These are phyloP conservation scores for Thryonomys swinderianus DNA, from an alignment of 2,113 vertebrate genomes.

Conservation along the genomic window DNA sequence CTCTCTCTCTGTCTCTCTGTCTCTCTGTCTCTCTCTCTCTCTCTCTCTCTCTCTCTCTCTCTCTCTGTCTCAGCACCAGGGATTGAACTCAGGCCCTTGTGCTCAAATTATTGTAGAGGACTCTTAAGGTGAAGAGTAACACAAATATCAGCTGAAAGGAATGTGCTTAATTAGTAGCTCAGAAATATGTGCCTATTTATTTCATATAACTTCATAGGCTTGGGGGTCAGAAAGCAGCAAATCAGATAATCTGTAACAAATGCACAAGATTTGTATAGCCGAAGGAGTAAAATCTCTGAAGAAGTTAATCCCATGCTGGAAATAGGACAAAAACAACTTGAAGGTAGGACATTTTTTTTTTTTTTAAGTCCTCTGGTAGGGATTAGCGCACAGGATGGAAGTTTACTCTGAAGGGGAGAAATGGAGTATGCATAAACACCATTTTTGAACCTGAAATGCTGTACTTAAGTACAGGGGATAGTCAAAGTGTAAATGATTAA, in stretches of 20 bases:
- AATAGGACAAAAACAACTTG: neutral
- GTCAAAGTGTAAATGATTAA: neutral
- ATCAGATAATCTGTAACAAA: neutral
- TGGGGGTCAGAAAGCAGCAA: neutral
- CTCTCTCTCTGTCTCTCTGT: no score
- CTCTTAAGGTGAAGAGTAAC: neutral
- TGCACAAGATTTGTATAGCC: neutral
- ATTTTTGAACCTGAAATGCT: neutral
- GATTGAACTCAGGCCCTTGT: no score
- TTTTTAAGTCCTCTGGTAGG: neutral
- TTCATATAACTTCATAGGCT: neutral
- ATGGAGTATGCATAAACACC: neutral
- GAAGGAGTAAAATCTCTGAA: neutral
- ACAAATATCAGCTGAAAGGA: neutral
- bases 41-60: no score
- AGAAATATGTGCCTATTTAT: neutral
- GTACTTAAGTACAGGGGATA: neutral
- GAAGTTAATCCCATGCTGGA: neutral
- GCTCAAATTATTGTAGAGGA: neutral
- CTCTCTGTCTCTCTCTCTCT: no score
- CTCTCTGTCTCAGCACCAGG: no score
- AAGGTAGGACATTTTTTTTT: neutral
- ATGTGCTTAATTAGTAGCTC: neutral
- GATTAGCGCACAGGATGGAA: neutral
- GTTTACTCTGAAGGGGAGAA: neutral